These are phyloP conservation scores for Octonoba sinensis DNA, from an alignment of 2,888 invertebrate genomes.

Conservation along the genomic window DNA sequence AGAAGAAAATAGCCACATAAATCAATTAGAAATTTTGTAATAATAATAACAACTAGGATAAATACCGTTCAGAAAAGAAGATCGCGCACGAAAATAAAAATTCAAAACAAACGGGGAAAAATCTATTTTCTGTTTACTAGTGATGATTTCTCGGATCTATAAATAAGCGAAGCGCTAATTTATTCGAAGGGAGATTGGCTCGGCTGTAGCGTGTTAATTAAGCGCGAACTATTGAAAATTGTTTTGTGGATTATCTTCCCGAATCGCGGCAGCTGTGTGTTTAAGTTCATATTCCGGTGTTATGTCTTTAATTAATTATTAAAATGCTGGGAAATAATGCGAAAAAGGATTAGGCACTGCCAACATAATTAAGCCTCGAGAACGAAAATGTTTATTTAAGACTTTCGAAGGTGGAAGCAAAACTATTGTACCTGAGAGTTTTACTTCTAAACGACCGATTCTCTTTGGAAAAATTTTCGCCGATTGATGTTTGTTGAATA, in stretches of 20 bases:
- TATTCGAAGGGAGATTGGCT: slow-evolving; percentile 8
- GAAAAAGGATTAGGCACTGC: slow-evolving; percentile 34
- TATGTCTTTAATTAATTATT: slow-evolving; percentile 43
- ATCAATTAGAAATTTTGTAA: too few species aligned
- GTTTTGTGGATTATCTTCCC: slow-evolving; percentile 38
- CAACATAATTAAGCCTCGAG: slow-evolving; percentile 20
- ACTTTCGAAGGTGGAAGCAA: not conserved
- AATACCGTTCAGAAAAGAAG: too few species aligned
- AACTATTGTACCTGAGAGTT: not conserved
- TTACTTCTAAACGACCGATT: slow-evolving; percentile 3
- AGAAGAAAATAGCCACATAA: too few species aligned
- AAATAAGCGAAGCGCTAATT: slow-evolving; percentile 7
- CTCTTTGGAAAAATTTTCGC: slow-evolving; percentile 2
- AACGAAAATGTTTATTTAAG: slow-evolving; percentile 27
- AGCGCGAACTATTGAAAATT: slow-evolving; percentile 42
- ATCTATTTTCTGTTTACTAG: too few species aligned
- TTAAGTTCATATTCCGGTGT: slow-evolving; percentile 16
- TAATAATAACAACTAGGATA: too few species aligned
- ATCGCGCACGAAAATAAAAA: too few species aligned
- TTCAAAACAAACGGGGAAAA: too few species aligned
- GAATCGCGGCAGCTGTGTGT: slow-evolving; percentile 33
- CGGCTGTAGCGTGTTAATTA: slow-evolving; percentile 30
- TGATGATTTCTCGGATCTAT: slow-evolving; percentile 2
- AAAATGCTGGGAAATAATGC: slow-evolving; percentile 36
- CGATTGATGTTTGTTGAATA: slow-evolving; percentile 28